Percentiles rank a stretch among this genome's conserved stretches.
Conservation (phyloP, 2,888 invertebrate genomes). For the Venustoraphidia nigricollis region DNA sequence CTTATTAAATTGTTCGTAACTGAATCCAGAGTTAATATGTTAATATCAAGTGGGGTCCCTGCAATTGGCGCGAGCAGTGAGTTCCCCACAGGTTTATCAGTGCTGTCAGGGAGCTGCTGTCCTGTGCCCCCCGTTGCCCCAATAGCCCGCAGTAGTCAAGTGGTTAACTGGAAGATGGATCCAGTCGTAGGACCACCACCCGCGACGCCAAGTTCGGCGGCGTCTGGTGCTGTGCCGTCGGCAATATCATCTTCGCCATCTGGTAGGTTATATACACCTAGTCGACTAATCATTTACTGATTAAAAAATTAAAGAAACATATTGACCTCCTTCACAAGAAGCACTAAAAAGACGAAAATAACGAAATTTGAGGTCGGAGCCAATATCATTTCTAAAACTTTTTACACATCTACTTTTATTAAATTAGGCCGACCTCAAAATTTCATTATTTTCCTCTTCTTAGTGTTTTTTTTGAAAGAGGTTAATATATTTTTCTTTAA, state of each 20-base stretch:
- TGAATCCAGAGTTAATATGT: slow-evolving; percentile 28
- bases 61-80: slow-evolving; percentile 36
- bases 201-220: slow-evolving; percentile 34
- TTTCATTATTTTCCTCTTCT: no score
- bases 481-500: no score
- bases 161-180: slow-evolving; percentile 45
- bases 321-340: no score
- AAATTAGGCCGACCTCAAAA: no score
- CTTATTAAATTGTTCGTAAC: not conserved
- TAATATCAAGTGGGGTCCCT: slow-evolving; percentile 47
- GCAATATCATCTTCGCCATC: slow-evolving; percentile 42
- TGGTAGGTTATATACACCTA: slow-evolving; percentile 22
- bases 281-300: no score
- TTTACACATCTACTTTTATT: no score
- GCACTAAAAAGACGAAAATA: no score
- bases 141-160: slow-evolving; percentile 23
- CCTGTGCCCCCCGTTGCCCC: slow-evolving; percentile 40
- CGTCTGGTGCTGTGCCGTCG: slow-evolving; percentile 28
- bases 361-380: no score
- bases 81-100: slow-evolving; percentile 25
- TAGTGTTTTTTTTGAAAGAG: no score
- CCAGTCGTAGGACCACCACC: slow-evolving; percentile 29
- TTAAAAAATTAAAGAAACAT: no score
- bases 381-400: no score
- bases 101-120: slow-evolving; percentile 26